These are phyloP conservation scores for Urocitellus parryii DNA, from an alignment of 2,113 vertebrate species.

Conservation along the genomic window DNA sequence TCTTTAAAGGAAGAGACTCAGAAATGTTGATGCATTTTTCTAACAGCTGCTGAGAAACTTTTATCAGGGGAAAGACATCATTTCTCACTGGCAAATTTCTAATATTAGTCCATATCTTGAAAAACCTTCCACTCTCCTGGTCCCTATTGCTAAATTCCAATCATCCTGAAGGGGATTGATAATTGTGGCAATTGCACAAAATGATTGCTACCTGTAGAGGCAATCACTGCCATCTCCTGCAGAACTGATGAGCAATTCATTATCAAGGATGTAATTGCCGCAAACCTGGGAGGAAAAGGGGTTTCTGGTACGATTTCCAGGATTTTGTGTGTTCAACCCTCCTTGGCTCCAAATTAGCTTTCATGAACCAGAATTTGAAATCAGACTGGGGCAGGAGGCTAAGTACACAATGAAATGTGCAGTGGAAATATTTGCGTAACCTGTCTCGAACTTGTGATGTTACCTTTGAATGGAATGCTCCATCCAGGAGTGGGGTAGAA, in stretches of 20 bases:
- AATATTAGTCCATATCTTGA: constrained; percentile 76
- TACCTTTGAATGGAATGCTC: constrained; percentile 10
- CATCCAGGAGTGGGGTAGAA: background rate
- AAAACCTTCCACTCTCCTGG: constrained; percentile 74
- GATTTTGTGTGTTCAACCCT: constrained; percentile 30
- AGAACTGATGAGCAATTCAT: constrained; percentile 87
- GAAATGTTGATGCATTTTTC: constrained; percentile 56
- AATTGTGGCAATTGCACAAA: constrained; percentile 82
- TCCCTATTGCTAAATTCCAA: constrained; percentile 81
- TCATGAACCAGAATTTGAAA: constrained; percentile 24
- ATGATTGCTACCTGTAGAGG: constrained; percentile 87
- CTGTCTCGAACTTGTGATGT: background rate
- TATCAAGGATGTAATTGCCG: constrained; percentile 88
- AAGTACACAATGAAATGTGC: constrained; percentile 25
- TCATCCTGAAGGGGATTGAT: constrained; percentile 85
- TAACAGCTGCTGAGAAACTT: constrained; percentile 26
- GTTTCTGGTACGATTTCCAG: constrained; percentile 60
- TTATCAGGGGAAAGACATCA: constrained; percentile 56
- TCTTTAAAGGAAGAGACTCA: constrained; percentile 53
- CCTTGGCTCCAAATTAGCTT: constrained; percentile 53
- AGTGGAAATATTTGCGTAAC: constrained; percentile 67
- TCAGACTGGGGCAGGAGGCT: constrained; percentile 26
- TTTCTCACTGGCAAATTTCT: constrained; percentile 77
- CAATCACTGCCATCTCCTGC: constrained; percentile 86
- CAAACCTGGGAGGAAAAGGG: constrained; percentile 61